Evolutionary conservation across 2,888 invertebrate genomes (phyloP).

Genomic region (Nipponacmea schrenckii): DNA sequence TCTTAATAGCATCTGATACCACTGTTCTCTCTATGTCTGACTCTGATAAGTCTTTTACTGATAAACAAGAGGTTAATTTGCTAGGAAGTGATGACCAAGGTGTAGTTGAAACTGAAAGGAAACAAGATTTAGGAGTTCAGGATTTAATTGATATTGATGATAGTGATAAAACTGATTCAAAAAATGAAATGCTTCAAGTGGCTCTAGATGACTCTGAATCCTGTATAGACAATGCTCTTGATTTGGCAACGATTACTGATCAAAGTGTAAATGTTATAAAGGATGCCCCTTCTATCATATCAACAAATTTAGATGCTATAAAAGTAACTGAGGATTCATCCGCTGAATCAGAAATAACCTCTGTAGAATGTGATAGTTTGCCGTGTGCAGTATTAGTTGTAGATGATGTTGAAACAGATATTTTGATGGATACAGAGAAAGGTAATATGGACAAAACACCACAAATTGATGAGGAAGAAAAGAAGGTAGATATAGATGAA

Average conservation of each 20-base stretch:
- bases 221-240: background rate
- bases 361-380: background rate
- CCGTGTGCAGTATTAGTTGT: background rate
- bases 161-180: background rate
- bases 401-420: background rate
- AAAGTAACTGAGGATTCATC: background rate
- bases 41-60: background rate
- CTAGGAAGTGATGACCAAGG: background rate
- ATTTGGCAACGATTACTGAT: conserved; percentile 7
- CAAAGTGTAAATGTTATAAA: background rate
- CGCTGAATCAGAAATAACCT: background rate
- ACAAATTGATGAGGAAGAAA: conserved; percentile 9
- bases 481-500: background rate
- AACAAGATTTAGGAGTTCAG: background rate
- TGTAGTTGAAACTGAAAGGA: too few species aligned
- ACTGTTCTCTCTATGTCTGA: background rate
- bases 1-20: background rate
- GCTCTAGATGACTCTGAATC: background rate
- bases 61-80: background rate
- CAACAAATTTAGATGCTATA: too few species aligned
- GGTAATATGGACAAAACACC: conserved; percentile 21
- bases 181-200: too few species aligned
- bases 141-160: background rate
- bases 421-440: conserved; percentile 23
- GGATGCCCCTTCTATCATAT: background rate